Evolutionary conservation across 2,888 invertebrate genomes (phyloP), one percentile per base, ranked within the genome.

Genomic region (Athrips mouffetella): DNA sequence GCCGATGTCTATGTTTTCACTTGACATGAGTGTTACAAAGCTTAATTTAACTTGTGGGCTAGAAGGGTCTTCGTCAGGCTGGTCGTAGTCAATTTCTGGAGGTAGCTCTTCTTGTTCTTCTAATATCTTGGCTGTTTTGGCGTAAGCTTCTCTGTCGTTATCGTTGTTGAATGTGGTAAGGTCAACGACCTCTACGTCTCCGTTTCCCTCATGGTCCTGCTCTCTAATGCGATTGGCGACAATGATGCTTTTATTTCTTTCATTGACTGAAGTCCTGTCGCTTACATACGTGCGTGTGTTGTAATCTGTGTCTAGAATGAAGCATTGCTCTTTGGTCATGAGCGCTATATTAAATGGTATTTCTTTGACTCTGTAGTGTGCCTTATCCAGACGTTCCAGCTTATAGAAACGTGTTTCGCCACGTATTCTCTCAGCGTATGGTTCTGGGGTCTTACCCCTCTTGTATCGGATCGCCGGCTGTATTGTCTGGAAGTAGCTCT

Each of bases 271-370:
- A 5, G 45, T 25, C 23, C 23, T 25, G 11, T 35, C 18, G 25
- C 45, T 45, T 10, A 45, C n/a, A 18, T 45, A 45, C 2, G 35
- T 20, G 3, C 45, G 45, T 1, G 45, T 45, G 25, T 45, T 45
- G 11, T 30, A 45, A 45, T 35, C 35, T 16, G 45, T 35, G 18
- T 45, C 45, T 6, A 45, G 35, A 8, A 45, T 45, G 16, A 45
- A 45, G 35, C 45, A 45, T 4, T 33, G 23, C 10, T 45, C 35
- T 27, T 45, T 23, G 11, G 33, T 45, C 45, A 45, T 45, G 3
- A 45, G 35, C 11, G 23, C 33, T 3, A 45, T 23, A 18, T 45
- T 35, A 18, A 45, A 45, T 1, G 45, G 45, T 5, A 45, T 45
- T 15, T 45, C 35, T 27, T 15, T 21, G 18, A 45, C 45, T 35